phyloP scores from a whole-genome alignment of 1,140 invertebrate genomes.

The Xylocopa sonorina region DNA sequence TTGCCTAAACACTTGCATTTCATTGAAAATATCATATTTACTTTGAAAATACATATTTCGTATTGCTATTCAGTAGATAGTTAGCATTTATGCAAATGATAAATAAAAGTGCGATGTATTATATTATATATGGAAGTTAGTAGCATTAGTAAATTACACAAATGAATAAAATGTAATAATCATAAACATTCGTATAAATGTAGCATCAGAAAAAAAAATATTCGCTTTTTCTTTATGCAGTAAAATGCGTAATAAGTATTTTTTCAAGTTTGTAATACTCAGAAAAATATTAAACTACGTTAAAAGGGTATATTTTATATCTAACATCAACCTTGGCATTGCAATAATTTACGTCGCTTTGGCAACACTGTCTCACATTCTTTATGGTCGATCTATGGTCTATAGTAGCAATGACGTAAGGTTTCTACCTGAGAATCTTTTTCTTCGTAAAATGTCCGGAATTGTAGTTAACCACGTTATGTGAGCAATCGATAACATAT shows the following conservation, averaged over 20 bases:
- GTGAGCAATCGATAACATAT: background rate
- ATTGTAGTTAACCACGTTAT: slow-evolving; percentile 6
- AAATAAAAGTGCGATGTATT: background rate
- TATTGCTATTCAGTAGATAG: background rate
- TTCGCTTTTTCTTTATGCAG: background rate
- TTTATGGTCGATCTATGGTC: slow-evolving; percentile 73
- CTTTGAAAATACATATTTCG: background rate
- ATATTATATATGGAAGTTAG: too few species aligned
- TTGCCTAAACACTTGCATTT: background rate
- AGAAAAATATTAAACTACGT: background rate
- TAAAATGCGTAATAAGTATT: background rate
- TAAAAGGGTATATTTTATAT: slow-evolving; percentile 1
- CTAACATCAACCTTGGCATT: slow-evolving; percentile 52
- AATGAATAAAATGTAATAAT: background rate
- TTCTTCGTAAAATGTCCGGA: slow-evolving; percentile 62
- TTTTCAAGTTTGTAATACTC: too few species aligned
- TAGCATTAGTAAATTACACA: background rate
- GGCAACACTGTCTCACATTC: slow-evolving; percentile 78
- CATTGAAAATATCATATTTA: background rate
- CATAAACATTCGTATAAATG: background rate
- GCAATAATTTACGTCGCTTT: slow-evolving; percentile 67
- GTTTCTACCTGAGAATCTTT: slow-evolving; percentile 78
- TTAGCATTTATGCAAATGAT: background rate
- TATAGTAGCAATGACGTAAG: slow-evolving; percentile 79
- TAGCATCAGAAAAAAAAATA: background rate